Conservation (phyloP, 2,113 vertebrate genomes). For the Pluvialis apricaria region DNA sequence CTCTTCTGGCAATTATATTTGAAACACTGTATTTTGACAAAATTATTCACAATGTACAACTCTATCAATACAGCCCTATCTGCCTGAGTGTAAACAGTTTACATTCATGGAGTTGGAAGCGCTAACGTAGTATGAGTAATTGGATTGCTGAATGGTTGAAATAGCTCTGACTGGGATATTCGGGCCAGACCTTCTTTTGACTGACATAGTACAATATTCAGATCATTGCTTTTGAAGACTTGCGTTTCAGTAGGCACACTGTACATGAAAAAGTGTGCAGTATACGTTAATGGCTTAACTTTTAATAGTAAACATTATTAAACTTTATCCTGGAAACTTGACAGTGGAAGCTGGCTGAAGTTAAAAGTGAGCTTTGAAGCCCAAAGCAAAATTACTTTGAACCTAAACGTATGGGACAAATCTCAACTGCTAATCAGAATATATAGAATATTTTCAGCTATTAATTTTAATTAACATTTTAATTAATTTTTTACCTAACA, state of each 20-base stretch:
- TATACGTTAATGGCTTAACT: background rate
- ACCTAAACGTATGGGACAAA: background rate
- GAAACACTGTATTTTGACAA: slow-evolving; percentile 19
- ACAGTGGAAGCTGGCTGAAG: slow-evolving; percentile 27
- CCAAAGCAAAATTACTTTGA: slow-evolving; percentile 41
- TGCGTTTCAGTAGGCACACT: background rate
- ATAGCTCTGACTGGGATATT: background rate
- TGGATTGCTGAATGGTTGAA: background rate
- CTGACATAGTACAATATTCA: background rate
- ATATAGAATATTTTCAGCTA: background rate
- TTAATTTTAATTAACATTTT: background rate
- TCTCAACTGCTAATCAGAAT: slow-evolving; percentile 11
- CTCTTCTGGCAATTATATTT: slow-evolving; percentile 10
- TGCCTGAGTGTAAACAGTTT: slow-evolving; percentile 7
- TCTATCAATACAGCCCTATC: background rate
- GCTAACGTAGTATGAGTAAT: background rate
- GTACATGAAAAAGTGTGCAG: background rate
- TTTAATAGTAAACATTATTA: background rate
- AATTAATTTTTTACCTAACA: background rate
- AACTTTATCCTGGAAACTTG: slow-evolving; percentile 29
- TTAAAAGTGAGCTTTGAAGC: slow-evolving; percentile 42
- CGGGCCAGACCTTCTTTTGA: background rate
- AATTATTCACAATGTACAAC: background rate
- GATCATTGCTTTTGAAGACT: background rate
- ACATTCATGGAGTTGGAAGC: background rate